Evolutionary conservation across 2,888 invertebrate species (phyloP), one percentile per base, ranked within the genome.

Genomic region (Chymomyza procnemis): DNA sequence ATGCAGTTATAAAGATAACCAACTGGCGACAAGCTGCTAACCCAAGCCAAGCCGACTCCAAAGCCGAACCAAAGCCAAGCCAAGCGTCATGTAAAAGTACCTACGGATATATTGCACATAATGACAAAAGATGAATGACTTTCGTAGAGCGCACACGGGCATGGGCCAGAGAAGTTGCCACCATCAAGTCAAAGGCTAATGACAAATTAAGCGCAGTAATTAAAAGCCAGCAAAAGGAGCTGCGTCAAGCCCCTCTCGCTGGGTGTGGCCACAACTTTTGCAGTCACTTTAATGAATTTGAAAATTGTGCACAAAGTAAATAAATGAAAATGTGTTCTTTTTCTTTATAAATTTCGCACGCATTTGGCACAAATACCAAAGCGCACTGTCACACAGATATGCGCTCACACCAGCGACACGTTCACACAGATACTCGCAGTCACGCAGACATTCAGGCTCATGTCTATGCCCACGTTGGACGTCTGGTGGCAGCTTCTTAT

Each of bases 281-380:
- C 57, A 12, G 16, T 22, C 57, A 30, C 34, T n/a, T 30, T 70
- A 74, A 75, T 75, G 75, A 75, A 69, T 74, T 77, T 67, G 63
- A 41, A 70, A 63, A 70, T 60, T 70, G 57, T 52, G 61, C 46
- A 61, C 26, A 70, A 62, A 56, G 61, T 72, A 67, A 61, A 50
- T 16, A 47, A 34, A 50, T 85, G 34, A 14, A 41, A 41, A 41
- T 41, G 34, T 41, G 12, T 41, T 41, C 12, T 78, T 69, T 80
- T 78, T 79, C n/a, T n/a, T n/a, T n/a, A n/a, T n/a, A n/a, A n/a
- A n/a, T 82, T 85, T 85, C 82, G 80, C 80, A 85, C 85, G 80
- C 77, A 75, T 73, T 76, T 76, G 67, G 74, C 64, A 69, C 62
- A 70, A 73, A 73, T 70, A 65, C 67, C 69, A 58, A 46, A 58